A percentile compares a stretch with the other conserved stretches of the same genome.
phyloP scores from a whole-genome alignment of 2,888 invertebrate genomes.

The Rhorus exstirpatorius region DNA sequence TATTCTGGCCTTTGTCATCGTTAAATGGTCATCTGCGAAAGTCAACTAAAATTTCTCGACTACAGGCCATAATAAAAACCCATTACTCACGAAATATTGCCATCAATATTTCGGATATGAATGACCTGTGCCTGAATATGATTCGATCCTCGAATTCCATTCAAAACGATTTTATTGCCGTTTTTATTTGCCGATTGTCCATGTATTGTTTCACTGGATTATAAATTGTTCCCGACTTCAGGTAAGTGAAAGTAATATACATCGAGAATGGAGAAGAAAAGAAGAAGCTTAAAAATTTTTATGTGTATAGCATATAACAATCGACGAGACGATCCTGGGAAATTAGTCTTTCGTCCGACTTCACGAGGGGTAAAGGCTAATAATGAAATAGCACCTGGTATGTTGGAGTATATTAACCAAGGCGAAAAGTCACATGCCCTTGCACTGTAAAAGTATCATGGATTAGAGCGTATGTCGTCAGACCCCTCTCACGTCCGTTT shows the following conservation, averaged over 20 bases:
- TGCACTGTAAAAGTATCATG: not conserved
- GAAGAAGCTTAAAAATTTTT: constrained; percentile 5
- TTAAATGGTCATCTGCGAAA: too few relatives aligned
- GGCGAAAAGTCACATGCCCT: constrained; percentile 42
- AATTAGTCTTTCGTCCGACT: constrained; percentile 18
- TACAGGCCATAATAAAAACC: not conserved
- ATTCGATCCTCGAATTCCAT: not conserved
- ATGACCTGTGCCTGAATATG: too few relatives aligned
- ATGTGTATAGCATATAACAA: not conserved
- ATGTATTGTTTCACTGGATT: not conserved
- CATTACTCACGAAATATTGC: constrained; percentile 14
- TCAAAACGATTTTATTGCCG: not conserved
- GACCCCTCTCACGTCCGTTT: not conserved
- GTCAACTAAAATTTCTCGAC: too few relatives aligned
- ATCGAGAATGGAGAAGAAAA: not conserved
- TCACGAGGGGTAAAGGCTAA: constrained; percentile 20
- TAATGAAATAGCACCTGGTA: constrained; percentile 50
- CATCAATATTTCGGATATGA: not conserved
- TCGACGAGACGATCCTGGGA: constrained; percentile 9
- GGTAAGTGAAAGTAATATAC: constrained; percentile 11
- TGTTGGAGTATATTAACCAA: constrained; percentile 39
- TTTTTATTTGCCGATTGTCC: constrained; percentile 6
- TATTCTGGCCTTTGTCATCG: too few relatives aligned
- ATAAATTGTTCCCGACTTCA: not conserved
- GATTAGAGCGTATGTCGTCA: constrained; percentile 4